Percentiles rank a stretch among this genome's conserved stretches.
phyloP scores from a whole-genome alignment of 2,797 vertebrate species.

The Coreius guichenoti region DNA sequence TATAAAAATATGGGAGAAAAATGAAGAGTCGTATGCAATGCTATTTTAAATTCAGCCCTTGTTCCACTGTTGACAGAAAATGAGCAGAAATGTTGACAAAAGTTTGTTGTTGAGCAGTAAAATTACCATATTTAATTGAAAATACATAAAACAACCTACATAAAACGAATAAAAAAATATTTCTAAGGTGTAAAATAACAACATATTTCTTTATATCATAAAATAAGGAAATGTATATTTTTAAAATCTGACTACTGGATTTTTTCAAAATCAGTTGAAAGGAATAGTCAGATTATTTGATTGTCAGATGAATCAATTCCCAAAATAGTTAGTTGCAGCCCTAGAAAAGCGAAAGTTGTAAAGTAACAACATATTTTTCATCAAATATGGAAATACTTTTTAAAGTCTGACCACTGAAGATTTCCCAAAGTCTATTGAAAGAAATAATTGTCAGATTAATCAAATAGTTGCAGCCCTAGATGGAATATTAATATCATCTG shows the following conservation, averaged over 20 bases:
- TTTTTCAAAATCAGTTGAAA: not conserved
- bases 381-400: not conserved
- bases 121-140: not conserved
- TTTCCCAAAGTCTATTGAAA: not conserved
- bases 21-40: not conserved
- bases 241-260: not conserved
- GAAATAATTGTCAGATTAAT: not conserved
- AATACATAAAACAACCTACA: not conserved
- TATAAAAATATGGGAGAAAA: not conserved
- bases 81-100: not conserved
- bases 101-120: not conserved
- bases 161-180: not conserved
- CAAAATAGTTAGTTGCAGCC: not conserved
- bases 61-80: not conserved
- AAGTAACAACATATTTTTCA: not conserved
- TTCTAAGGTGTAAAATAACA: not conserved
- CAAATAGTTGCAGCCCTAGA: not conserved
- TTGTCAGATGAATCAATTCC: not conserved
- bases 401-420: not conserved
- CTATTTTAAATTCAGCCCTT: not conserved
- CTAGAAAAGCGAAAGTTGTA: not conserved
- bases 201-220: not conserved
- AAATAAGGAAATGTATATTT: not conserved
- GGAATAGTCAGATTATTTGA: not conserved
- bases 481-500: constrained; percentile 2